Evolutionary conservation across 35 echinoderm and acorn worm genomes (phyloP).

Genomic region (Anneissia japonica): DNA sequence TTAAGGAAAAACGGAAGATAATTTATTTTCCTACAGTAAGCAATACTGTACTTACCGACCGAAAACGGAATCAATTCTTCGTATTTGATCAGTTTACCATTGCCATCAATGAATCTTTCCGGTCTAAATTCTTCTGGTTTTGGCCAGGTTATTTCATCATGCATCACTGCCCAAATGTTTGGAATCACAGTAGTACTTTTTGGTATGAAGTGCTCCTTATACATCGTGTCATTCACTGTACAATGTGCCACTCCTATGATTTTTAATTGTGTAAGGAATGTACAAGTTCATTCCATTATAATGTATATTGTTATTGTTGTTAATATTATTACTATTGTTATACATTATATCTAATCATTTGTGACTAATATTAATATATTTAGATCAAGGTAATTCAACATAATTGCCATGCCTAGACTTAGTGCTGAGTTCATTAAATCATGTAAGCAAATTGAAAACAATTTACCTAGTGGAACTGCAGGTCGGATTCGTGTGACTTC

Average conservation of each 20-base stretch:
- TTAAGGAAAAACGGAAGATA: neutral
- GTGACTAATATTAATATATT: neutral
- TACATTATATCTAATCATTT: neutral
- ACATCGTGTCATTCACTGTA: neutral
- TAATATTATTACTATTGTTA: neutral
- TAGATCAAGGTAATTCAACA: no score
- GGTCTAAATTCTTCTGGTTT: conserved; percentile 45
- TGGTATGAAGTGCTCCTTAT: conserved; percentile 45
- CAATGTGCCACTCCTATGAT: conserved; percentile 22
- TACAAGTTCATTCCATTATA: neutral
- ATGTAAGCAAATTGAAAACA: neutral
- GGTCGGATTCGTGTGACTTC: conserved; percentile 33
- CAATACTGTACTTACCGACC: conserved; percentile 44
- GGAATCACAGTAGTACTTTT: conserved; percentile 25
- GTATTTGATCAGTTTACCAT: conserved; percentile 1
- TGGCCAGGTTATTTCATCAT: conserved; percentile 31
- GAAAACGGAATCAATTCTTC: conserved; percentile 48
- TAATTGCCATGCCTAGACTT: no score
- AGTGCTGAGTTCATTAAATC: neutral
- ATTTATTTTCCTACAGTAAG: neutral
- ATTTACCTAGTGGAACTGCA: conserved; percentile 21
- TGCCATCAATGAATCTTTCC: conserved; percentile 49
- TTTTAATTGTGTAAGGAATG: neutral
- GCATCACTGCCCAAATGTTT: conserved; percentile 24
- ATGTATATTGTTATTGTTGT: neutral